Evolutionary conservation across 1,140 invertebrate genomes (phyloP).

Genomic region (Drosophila setifemur): DNA sequence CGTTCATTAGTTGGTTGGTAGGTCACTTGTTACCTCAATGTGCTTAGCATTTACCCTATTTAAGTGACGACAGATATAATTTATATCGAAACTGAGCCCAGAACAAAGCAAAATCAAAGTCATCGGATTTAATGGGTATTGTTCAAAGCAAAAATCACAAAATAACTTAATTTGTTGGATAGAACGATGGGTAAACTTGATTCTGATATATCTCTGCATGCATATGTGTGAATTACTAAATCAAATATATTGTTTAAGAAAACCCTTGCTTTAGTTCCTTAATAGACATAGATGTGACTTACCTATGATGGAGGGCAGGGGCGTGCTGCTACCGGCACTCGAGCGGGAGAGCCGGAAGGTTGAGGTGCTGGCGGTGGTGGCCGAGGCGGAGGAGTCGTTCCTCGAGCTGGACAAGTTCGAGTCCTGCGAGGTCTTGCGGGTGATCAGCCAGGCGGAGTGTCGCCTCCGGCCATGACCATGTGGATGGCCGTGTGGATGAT

Average conservation of each 20-base stretch:
- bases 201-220: no score
- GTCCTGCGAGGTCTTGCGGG: slow-evolving; percentile 94
- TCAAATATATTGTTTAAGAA: not conserved
- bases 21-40: no score
- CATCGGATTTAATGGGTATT: no score
- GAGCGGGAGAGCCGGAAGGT: slow-evolving; percentile 92
- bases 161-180: no score
- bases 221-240: not conserved
- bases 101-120: no score
- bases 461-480: slow-evolving; percentile 85
- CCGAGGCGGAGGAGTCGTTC: slow-evolving; percentile 93
- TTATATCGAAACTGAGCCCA: no score
- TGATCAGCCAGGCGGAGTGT: slow-evolving; percentile 93
- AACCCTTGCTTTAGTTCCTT: no score
- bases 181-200: no score
- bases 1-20: no score
- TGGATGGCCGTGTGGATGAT: slow-evolving; percentile 85
- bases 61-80: no score
- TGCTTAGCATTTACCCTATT: no score
- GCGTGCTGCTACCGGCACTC: slow-evolving; percentile 85
- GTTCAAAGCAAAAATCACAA: no score
- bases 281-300: not conserved
- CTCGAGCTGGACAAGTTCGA: slow-evolving; percentile 93
- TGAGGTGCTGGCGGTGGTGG: slow-evolving; percentile 91
- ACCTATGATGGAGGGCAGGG: slow-evolving; percentile 77